Base-by-base conservation (phyloP, 2,113 vertebrate species). In the Gracilinanus agilis region DNA sequence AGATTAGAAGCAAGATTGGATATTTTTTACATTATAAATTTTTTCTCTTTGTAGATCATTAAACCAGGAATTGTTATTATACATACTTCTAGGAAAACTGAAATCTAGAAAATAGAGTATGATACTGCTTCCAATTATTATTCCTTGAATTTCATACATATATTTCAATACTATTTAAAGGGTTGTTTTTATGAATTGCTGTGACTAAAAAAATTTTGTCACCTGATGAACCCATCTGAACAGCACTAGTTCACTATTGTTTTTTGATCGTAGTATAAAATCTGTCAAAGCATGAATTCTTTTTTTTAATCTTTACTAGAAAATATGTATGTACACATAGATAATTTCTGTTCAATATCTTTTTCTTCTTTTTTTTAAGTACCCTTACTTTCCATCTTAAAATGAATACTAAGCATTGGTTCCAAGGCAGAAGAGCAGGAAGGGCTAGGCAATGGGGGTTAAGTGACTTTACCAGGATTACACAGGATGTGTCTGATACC, bases 91-190 rank as follows among this genome's bases (percentile, higher is more conserved):
- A 92, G 53, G 44, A 93, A 75, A 92, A 25, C 90, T 92, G 93
- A 95, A 97, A 96, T 8, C 53, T 44, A 94, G 29, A 94, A 97
- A 92, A 75, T 75, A 44, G 94, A 44, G 0, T 90, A 3, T 96
- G 53, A 55, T 91, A 54, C 54, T 44, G 56, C 95, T 9, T 90
- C 0, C 95, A 5, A 91, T 27, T n/a, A 67, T 75, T 75, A 75
- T n/a, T 75, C 34, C 61, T 95, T 92, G 49, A 75, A 93, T 90
- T 92, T 9, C 21, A n/a, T 75, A 75, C 49, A n/a, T 75, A 53
- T 95, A 56, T 95, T 94, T 95, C 44, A 8, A 54, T 27, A 25
- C 89, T 23, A 93, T 75, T 75, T 75, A n/a, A 75, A 67, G 34
- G 13, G 13, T n/a, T 75, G 61, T 75, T 75, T 49, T 61, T n/a